phyloP scores from a whole-genome alignment of 1,140 invertebrate genomes.

The Panulirus ornatus region DNA sequence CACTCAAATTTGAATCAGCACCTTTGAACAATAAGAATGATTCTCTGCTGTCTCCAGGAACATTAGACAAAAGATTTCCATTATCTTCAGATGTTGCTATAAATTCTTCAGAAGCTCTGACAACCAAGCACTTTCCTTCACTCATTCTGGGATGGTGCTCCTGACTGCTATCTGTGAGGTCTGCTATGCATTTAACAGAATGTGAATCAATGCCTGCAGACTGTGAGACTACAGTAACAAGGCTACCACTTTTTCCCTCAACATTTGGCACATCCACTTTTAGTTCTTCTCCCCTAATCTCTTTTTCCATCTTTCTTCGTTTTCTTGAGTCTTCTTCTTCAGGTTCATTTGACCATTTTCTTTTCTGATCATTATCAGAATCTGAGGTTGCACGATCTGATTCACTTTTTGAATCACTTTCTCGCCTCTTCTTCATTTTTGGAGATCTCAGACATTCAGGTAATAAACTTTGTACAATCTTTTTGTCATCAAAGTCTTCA shows the following conservation, averaged over 20 bases:
- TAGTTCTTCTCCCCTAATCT: not conserved
- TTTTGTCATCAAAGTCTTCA: not conserved
- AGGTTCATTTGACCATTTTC: conserved; percentile 11
- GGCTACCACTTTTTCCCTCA: not conserved
- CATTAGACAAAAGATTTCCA: not conserved
- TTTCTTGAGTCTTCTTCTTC: conserved; percentile 15
- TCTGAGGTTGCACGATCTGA: not conserved
- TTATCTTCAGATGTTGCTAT: not conserved
- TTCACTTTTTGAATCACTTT: conserved; percentile 2
- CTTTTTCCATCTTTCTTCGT: conserved; percentile 23
- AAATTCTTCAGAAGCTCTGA: not conserved
- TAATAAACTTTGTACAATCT: not conserved
- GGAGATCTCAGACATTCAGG: not conserved
- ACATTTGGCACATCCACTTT: not conserved
- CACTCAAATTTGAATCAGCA: not conserved
- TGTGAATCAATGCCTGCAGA: not conserved
- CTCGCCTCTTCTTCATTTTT: conserved; percentile 4
- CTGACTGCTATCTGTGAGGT: too few relatives aligned
- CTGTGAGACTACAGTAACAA: not conserved
- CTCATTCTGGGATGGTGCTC: not conserved
- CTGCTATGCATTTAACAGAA: too few relatives aligned
- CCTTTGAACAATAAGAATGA: not conserved
- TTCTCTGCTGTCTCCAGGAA: not conserved
- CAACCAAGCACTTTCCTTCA: not conserved
- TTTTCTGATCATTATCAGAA: conserved; percentile 19